A percentile compares a stretch with the other conserved stretches of the same genome.
These are phyloP conservation scores for Thalassarche chlororhynchos DNA, from an alignment of 2,113 vertebrate genomes.

Conservation along the genomic window DNA sequence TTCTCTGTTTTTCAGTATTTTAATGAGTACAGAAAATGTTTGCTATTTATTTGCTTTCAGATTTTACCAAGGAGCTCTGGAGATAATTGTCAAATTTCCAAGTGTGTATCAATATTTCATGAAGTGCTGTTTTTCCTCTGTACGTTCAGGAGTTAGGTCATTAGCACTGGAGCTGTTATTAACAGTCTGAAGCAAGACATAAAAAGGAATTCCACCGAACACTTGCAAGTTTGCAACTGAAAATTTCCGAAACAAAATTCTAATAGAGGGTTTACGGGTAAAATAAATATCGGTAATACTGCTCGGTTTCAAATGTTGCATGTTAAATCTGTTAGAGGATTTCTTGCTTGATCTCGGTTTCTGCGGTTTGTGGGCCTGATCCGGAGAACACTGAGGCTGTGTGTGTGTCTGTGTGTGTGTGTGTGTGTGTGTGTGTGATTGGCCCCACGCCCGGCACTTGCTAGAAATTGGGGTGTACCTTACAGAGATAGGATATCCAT, in stretches of 20 bases:
- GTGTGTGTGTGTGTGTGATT: background rate
- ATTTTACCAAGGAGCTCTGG: conserved; percentile 30
- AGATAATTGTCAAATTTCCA: conserved; percentile 58
- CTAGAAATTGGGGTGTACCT: background rate
- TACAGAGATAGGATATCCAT: conserved; percentile 13
- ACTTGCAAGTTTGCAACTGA: background rate
- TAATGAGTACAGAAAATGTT: conserved; percentile 54
- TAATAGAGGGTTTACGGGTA: background rate
- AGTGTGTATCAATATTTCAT: conserved; percentile 59
- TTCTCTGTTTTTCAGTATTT: conserved; percentile 18
- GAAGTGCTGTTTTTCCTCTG: conserved; percentile 14
- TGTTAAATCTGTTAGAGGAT: background rate
- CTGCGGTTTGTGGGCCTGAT: background rate
- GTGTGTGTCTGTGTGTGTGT: background rate
- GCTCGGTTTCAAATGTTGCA: background rate
- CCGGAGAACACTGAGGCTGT: background rate
- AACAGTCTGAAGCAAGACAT: background rate
- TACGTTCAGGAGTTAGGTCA: background rate
- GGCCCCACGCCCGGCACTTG: background rate
- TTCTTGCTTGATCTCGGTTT: background rate
- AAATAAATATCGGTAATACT: background rate
- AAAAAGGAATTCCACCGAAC: background rate
- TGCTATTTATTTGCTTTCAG: conserved; percentile 53
- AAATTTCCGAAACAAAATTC: background rate
- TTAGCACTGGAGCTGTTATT: background rate